A percentile compares a stretch with the other conserved stretches of the same genome.
phyloP scores from a whole-genome alignment of 1,140 invertebrate genomes.

The Homarus americanus region DNA sequence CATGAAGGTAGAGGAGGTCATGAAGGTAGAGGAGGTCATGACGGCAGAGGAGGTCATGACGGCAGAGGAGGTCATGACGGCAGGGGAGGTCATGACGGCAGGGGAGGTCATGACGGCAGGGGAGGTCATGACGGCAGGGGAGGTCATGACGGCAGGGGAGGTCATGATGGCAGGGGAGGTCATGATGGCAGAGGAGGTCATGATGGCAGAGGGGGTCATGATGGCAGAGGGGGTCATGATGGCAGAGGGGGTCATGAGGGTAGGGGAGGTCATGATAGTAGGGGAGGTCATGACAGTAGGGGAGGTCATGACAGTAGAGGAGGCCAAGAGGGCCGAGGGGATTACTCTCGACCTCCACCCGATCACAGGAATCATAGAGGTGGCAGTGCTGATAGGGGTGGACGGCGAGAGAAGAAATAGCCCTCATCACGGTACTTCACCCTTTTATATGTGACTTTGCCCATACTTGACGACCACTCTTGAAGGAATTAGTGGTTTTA shows the following conservation, averaged over 20 bases:
- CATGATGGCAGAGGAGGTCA: conserved; percentile 27
- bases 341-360: conserved; percentile 4
- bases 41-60: neutral
- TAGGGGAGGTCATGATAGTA: conserved; percentile 34
- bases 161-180: conserved; percentile 35
- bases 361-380: conserved; percentile 33
- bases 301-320: conserved; percentile 9
- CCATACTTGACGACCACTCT: conserved; percentile 20
- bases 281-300: conserved; percentile 28
- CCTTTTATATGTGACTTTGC: conserved; percentile 21
- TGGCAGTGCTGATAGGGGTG: conserved; percentile 55
- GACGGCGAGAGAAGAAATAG: conserved; percentile 57
- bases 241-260: conserved; percentile 32
- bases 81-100: conserved; percentile 32
- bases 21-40: conserved; percentile 28
- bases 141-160: conserved; percentile 33
- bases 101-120: conserved; percentile 8
- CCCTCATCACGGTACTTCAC: conserved; percentile 4
- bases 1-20: conserved; percentile 33
- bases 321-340: conserved; percentile 27
- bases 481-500: conserved; percentile 29
- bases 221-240: conserved; percentile 38
- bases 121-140: conserved; percentile 47
- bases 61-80: conserved; percentile 43
- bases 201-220: conserved; percentile 5